A percentile compares a stretch with the other conserved stretches of the same genome.
Conservation (phyloP, 2,888 invertebrate genomes). For the Steinernema hermaphroditum region DNA sequence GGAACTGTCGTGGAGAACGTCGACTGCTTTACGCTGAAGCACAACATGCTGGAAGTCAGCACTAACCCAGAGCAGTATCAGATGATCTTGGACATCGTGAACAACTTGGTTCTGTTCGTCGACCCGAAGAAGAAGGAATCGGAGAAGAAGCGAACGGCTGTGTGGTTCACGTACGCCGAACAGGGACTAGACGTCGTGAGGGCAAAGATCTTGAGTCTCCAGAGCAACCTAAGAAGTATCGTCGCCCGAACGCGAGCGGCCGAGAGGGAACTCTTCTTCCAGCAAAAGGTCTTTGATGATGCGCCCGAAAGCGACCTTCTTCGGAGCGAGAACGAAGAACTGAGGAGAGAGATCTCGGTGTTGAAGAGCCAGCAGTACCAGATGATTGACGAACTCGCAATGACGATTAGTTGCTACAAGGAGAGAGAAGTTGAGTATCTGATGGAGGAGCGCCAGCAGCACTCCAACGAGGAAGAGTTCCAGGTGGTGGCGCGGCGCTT, state of each 20-base stretch:
- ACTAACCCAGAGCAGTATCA: constrained; percentile 54
- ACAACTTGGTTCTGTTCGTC: constrained; percentile 91
- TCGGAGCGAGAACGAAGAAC: constrained; percentile 36
- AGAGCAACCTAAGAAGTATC: constrained; percentile 10
- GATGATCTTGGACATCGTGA: constrained; percentile 95
- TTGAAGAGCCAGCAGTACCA: constrained; percentile 75
- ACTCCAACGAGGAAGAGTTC: constrained; percentile 36
- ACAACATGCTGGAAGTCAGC: constrained; percentile 90
- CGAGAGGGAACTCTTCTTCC: constrained; percentile 31
- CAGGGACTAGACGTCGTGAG: constrained; percentile 88
- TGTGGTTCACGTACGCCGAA: constrained; percentile 90
- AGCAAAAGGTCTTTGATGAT: constrained; percentile 32
- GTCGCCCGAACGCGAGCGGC: neutral
- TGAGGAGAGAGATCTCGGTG: constrained; percentile 65
- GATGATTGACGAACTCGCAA: constrained; percentile 88
- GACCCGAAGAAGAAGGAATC: constrained; percentile 83
- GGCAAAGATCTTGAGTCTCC: constrained; percentile 39
- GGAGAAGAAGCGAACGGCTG: constrained; percentile 80
- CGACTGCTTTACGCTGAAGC: constrained; percentile 95
- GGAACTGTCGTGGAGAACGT: constrained; percentile 75
- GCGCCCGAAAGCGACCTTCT: neutral
- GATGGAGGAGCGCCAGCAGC: constrained; percentile 37
- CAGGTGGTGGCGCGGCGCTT: constrained; percentile 49
- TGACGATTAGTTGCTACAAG: constrained; percentile 77
- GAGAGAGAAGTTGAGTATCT: constrained; percentile 67